Evolutionary conservation across 2,113 vertebrate species (phyloP).

Genomic region (Peromyscus polionotus): DNA sequence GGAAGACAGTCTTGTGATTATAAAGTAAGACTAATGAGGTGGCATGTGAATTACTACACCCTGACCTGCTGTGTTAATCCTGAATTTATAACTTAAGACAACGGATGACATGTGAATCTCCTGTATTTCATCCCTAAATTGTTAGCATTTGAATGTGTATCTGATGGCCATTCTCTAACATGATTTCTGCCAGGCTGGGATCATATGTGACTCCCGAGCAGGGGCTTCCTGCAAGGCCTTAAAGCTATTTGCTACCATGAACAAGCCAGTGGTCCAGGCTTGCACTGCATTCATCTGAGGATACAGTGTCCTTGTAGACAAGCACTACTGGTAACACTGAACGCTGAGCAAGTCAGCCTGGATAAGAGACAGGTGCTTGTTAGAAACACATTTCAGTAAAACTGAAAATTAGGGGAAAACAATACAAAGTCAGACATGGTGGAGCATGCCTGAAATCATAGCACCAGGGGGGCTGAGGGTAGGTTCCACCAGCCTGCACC

Average conservation of each 20-base stretch:
- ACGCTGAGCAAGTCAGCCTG: background rate
- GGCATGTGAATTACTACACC: background rate
- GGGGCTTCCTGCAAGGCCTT: background rate
- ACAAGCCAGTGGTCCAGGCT: background rate
- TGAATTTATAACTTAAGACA: conserved; percentile 14
- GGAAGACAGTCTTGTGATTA: background rate
- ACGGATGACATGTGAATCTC: background rate
- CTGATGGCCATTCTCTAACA: background rate
- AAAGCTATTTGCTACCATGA: background rate
- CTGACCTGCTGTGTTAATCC: background rate
- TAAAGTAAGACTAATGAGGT: background rate
- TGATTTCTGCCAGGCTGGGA: background rate
- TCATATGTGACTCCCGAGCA: background rate
- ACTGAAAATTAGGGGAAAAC: background rate
- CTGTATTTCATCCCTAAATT: background rate
- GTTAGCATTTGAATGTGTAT: background rate
- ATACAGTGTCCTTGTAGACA: background rate
- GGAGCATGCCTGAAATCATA: background rate
- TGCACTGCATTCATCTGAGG: background rate
- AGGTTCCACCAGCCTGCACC: background rate
- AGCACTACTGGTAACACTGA: background rate
- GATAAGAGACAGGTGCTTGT: background rate
- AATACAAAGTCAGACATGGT: background rate
- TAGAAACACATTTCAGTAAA: background rate
- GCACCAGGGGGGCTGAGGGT: background rate